Conservation (phyloP, 2,113 vertebrate species). For the Colaptes auratus region DNA sequence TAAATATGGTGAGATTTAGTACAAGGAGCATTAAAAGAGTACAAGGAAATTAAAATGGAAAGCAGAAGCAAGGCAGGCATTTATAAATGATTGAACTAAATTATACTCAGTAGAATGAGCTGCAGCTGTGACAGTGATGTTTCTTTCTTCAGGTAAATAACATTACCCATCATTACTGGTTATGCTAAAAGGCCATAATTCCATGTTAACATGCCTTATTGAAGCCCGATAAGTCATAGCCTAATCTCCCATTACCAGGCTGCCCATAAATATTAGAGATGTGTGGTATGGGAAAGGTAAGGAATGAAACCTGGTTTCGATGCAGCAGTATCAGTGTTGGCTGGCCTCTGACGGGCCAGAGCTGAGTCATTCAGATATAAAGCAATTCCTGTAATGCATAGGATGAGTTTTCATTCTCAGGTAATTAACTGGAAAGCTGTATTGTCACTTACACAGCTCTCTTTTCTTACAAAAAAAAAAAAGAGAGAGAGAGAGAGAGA, state of each 20-base stretch:
- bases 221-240: slow-evolving; percentile 42
- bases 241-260: slow-evolving; percentile 36
- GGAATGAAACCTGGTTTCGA: slow-evolving; percentile 25
- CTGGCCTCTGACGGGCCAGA: background rate
- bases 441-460: background rate
- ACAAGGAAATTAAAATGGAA: slow-evolving; percentile 57
- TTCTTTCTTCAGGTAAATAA: slow-evolving; percentile 67
- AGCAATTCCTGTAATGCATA: background rate
- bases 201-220: slow-evolving; percentile 44
- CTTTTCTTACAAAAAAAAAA: too few species aligned
- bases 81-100: slow-evolving; percentile 67
- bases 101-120: slow-evolving; percentile 30
- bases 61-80: slow-evolving; percentile 42
- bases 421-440: background rate
- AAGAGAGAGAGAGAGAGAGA: background rate
- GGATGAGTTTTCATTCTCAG: background rate
- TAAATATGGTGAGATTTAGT: slow-evolving; percentile 27
- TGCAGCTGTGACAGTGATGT: slow-evolving; percentile 36
- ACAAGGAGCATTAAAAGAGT: slow-evolving; percentile 13
- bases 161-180: slow-evolving; percentile 46
- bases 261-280: slow-evolving; percentile 44
- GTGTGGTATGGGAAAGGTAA: background rate
- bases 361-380: slow-evolving; percentile 21
- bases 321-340: background rate
- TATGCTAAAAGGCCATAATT: slow-evolving; percentile 50